Evolutionary conservation across 2,888 invertebrate species (phyloP), one percentile per base, ranked within the genome.

Genomic region (Allolobophora icterica): DNA sequence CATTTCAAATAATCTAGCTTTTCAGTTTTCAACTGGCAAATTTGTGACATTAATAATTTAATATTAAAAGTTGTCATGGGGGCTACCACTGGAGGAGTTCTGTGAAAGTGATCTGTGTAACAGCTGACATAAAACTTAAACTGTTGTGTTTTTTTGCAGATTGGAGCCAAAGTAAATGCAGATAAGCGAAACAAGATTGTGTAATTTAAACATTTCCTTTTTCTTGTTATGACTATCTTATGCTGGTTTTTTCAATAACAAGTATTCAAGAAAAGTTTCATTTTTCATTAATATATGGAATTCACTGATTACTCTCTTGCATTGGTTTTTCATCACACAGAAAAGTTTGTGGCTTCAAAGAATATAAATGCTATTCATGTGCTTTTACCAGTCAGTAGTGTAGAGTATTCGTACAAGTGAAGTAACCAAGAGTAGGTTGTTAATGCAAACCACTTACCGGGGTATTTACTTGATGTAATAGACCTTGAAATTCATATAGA

Each of bases 111-210:
- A n/a, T 71, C 71, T 71, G 71, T 4, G 71, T n/a, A n/a, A 71
- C 19, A 71, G n/a, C 71, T 71, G 30, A 52, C 52, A 24, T 52
- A 21, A 52, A 52, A 52, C 52, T 52, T 52, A 21, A 21, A 21
- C 52, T 52, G 52, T 52, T 52, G n/a, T 71, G 24, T 24, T n/a
- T n/a, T 71, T n/a, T 71, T 71, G 71, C 71, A 71, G 71, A 71
- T 71, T 71, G 71, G n/a, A 71, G 71, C 71, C 30, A 71, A 71
- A 71, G 71, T 71, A n/a, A 71, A 71, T 71, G 71, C 71, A n/a
- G 71, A 71, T n/a, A 71, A 71, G 30, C 71, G 71, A 30, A 71
- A 1, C 71, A 71, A 71, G 71, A n/a, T 11, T n/a, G 71, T 71
- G 71, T 71, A 71, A 71, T 30, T 71, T 71, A n/a, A 71, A 71